These are phyloP conservation scores for Ochotona princeps DNA, from an alignment of 2,113 vertebrate genomes.

Conservation along the genomic window DNA sequence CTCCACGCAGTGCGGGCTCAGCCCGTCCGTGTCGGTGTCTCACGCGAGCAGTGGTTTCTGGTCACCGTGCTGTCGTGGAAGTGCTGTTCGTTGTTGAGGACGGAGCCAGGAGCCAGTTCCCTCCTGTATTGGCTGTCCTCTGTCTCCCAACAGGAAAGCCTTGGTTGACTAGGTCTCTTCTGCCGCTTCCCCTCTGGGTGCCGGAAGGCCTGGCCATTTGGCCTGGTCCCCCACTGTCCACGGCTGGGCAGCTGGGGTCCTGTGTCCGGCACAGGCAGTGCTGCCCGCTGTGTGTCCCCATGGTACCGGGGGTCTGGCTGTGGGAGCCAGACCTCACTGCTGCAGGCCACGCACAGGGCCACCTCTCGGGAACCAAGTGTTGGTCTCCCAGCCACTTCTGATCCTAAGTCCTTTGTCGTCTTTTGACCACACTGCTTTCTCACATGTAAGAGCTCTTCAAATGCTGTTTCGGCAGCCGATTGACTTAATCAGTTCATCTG, in stretches of 20 bases:
- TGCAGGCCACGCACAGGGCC: neutral
- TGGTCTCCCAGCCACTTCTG: neutral
- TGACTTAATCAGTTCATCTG: neutral
- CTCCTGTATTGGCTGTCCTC: too few relatives aligned
- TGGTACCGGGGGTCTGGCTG: too few relatives aligned
- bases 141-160: too few relatives aligned
- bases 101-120: neutral
- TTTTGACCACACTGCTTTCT: neutral
- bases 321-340: too few relatives aligned
- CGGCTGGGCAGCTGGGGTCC: too few relatives aligned
- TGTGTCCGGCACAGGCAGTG: too few relatives aligned
- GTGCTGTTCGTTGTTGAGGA: neutral
- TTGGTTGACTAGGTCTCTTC: too few relatives aligned
- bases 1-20: conserved; percentile 21
- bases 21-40: neutral
- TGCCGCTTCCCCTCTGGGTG: too few relatives aligned
- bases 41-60: neutral
- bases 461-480: neutral
- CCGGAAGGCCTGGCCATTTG: too few relatives aligned
- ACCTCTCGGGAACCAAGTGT: neutral
- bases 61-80: neutral
- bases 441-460: neutral
- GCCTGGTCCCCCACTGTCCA: too few relatives aligned
- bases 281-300: too few relatives aligned
- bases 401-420: neutral